A percentile compares a stretch with the other conserved stretches of the same genome.
Conservation (phyloP, 2,888 invertebrate genomes). For the Tipula confusa region DNA sequence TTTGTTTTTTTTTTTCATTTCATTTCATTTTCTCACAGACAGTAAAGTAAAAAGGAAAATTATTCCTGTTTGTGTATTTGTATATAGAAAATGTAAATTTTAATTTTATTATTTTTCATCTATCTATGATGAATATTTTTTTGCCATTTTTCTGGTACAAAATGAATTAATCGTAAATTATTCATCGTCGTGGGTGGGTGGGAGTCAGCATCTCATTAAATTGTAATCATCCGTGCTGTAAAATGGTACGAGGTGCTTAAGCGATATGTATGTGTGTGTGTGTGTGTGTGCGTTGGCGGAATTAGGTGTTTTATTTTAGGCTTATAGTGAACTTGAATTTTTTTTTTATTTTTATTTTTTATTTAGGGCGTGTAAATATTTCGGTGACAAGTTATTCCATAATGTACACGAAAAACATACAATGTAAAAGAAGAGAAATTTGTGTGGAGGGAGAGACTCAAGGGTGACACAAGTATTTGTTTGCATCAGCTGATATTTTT, state of each 20-base stretch:
- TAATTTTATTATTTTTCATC: background rate
- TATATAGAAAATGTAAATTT: background rate
- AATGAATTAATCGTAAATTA: constrained; percentile 20
- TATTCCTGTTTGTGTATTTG: background rate
- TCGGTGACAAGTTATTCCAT: background rate
- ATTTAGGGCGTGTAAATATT: background rate
- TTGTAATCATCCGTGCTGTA: background rate
- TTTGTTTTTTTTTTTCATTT: background rate
- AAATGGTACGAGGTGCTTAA: background rate
- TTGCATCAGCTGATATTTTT: background rate
- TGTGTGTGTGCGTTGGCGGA: background rate
- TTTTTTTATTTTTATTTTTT: background rate
- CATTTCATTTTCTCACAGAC: background rate
- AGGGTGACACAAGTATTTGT: background rate
- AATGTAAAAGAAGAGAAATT: too few relatives aligned
- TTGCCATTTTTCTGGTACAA: background rate
- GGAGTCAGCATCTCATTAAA: background rate
- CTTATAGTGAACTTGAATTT: background rate
- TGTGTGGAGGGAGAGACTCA: too few relatives aligned
- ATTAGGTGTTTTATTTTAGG: background rate
- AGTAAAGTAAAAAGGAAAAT: background rate
- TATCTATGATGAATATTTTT: background rate
- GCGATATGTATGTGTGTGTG: too few relatives aligned
- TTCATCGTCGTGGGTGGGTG: constrained; percentile 3
- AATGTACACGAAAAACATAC: background rate